Percentiles rank a stretch among this genome's conserved stretches.
These are phyloP conservation scores for Drosophila arawakana DNA, from an alignment of 1,140 invertebrate genomes.

Conservation along the genomic window DNA sequence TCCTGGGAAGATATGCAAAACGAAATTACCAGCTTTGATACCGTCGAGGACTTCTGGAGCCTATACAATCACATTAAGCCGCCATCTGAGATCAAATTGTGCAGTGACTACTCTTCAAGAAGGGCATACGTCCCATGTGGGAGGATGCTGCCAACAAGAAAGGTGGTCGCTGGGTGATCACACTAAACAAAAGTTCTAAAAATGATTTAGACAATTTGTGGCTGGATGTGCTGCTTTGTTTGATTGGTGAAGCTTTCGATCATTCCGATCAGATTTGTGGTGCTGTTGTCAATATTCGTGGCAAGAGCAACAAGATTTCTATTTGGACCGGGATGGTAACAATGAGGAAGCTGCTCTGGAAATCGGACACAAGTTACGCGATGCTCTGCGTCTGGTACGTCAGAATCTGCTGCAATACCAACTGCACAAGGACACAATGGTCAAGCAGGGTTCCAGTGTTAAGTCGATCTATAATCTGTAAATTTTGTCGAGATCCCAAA, in stretches of 20 bases:
- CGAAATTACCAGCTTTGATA: constrained; percentile 95
- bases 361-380: constrained; percentile 94
- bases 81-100: constrained; percentile 94
- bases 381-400: constrained; percentile 88
- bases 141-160: constrained; percentile 95
- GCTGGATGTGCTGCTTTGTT: constrained; percentile 97
- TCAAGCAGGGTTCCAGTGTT: constrained; percentile 92
- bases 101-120: constrained; percentile 98
- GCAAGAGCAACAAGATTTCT: constrained; percentile 95
- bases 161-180: constrained; percentile 98
- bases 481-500: constrained; percentile 46
- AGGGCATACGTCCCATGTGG: constrained; percentile 99
- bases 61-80: constrained; percentile 98
- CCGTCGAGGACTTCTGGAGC: constrained; percentile 99
- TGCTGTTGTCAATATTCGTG: constrained; percentile 96
- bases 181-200: constrained; percentile 94
- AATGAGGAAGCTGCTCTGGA: constrained; percentile 91
- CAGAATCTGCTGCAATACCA: constrained; percentile 89
- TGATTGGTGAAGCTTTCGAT: constrained; percentile 99
- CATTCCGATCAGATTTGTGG: constrained; percentile 96
- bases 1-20: constrained; percentile 97
- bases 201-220: constrained; percentile 96
- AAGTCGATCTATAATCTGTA: constrained; percentile 93
- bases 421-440: constrained; percentile 93
- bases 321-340: constrained; percentile 95